Conservation (phyloP, 2,797 vertebrate genomes). For the Lemur catta region DNA sequence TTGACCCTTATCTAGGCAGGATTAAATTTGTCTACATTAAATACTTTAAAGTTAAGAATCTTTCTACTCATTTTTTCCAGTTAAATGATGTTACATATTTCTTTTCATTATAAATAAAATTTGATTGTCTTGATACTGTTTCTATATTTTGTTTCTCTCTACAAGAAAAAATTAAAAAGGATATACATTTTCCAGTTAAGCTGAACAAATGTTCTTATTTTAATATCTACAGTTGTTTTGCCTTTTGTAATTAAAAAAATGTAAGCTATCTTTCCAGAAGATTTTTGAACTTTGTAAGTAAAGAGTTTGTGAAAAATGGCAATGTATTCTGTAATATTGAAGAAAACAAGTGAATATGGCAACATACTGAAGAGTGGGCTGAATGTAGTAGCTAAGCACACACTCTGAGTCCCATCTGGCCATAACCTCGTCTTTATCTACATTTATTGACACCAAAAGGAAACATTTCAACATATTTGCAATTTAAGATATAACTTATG, state of each 20-base stretch:
- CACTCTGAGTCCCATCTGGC: no score
- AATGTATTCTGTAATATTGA: background rate
- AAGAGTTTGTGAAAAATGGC: background rate
- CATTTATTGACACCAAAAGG: background rate
- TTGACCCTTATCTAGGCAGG: background rate
- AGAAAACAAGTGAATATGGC: background rate
- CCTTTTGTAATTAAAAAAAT: background rate
- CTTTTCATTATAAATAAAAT: background rate
- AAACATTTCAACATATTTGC: background rate
- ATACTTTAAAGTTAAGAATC: background rate
- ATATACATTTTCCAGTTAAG: background rate
- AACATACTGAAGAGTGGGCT: background rate
- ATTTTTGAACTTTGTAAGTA: background rate
- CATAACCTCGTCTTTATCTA: fast-evolving
- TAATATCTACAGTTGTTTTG: background rate
- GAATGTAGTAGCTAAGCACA: no score
- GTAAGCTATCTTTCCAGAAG: background rate
- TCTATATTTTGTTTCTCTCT: background rate
- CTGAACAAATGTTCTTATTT: background rate
- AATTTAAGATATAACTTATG: background rate
- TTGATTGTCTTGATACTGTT: background rate
- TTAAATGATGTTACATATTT: background rate
- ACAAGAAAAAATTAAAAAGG: background rate
- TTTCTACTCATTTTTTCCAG: background rate
- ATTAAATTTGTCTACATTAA: background rate